phyloP scores from a whole-genome alignment of 2,113 vertebrate genomes.

The Nothoprocta perdicaria region DNA sequence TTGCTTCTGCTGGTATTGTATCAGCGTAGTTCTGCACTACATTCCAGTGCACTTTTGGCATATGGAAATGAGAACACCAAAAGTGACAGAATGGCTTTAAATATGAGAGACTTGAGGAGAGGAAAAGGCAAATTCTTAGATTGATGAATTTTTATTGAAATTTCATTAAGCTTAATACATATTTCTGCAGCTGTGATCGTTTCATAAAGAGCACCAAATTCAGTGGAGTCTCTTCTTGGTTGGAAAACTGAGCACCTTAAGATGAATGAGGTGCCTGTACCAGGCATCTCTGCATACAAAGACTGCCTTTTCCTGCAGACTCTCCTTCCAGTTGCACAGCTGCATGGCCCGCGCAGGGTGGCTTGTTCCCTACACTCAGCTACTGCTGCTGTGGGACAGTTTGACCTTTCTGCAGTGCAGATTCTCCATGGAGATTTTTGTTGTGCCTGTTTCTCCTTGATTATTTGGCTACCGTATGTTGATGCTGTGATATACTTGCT shows the following conservation, averaged over 20 bases:
- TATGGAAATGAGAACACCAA: background rate
- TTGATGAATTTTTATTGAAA: background rate
- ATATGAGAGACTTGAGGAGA: background rate
- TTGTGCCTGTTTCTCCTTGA: background rate
- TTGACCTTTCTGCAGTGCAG: background rate
- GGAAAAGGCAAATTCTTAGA: background rate
- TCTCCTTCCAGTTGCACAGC: background rate
- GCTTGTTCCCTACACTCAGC: background rate
- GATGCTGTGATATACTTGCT: background rate
- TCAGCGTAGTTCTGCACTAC: background rate
- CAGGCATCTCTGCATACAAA: background rate
- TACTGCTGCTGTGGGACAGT: background rate
- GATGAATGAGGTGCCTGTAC: background rate
- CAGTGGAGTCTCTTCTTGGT: background rate
- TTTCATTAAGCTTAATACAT: background rate
- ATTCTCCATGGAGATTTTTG: background rate
- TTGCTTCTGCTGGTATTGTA: background rate
- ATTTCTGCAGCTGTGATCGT: background rate
- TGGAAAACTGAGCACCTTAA: background rate
- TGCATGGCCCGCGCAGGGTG: background rate
- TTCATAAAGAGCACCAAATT: background rate
- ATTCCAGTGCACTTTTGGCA: background rate
- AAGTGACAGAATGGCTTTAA: background rate
- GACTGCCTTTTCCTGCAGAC: background rate
- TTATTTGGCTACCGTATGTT: background rate